Evolutionary conservation across 2,113 vertebrate genomes (phyloP).

Genomic region (Malurus melanocephalus): DNA sequence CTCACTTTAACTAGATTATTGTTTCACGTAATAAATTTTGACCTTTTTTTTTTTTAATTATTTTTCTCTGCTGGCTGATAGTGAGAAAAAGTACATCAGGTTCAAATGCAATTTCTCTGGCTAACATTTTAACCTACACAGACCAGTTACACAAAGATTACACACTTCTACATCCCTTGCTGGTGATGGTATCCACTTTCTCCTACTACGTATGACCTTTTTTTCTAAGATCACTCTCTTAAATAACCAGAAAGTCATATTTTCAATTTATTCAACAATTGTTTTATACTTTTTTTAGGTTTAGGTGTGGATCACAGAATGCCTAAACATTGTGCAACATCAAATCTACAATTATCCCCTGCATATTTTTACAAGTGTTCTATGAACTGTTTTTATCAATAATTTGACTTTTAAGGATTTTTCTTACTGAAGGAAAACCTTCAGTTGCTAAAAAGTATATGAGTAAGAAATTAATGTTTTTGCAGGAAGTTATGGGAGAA

Average conservation of each 20-base stretch:
- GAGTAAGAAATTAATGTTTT: background rate
- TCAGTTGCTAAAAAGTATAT: background rate
- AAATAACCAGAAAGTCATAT: background rate
- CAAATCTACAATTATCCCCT: background rate
- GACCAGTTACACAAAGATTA: background rate
- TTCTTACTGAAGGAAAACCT: background rate
- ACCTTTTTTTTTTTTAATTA: background rate
- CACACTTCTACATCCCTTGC: background rate
- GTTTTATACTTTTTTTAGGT: no score
- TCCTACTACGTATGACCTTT: background rate
- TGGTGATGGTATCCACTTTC: background rate
- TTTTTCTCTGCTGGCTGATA: background rate
- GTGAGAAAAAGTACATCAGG: conserved; percentile 28
- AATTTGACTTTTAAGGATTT: background rate
- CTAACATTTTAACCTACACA: background rate
- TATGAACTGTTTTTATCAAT: background rate
- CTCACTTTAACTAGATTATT: background rate
- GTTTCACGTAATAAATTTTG: background rate
- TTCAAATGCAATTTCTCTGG: conserved; percentile 10
- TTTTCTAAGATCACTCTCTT: background rate
- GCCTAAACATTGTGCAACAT: background rate
- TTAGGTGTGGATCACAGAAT: background rate
- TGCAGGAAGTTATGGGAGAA: background rate
- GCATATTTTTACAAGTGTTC: background rate
- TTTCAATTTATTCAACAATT: background rate